These are phyloP conservation scores for Aspiorhynchus laticeps DNA, from an alignment of 2,113 vertebrate genomes.

Conservation along the genomic window DNA sequence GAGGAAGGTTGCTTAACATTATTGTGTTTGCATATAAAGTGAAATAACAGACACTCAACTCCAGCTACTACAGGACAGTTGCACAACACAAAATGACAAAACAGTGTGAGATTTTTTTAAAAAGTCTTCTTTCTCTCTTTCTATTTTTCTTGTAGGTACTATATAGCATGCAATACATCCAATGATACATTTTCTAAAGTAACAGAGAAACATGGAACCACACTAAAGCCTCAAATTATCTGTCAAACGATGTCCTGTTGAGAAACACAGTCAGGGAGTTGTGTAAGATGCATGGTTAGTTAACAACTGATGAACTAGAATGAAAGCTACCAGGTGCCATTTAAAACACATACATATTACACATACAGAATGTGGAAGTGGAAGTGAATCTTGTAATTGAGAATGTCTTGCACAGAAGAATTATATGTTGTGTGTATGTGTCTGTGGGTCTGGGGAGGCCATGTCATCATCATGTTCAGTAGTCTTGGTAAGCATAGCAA, in stretches of 20 bases:
- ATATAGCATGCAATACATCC: background rate
- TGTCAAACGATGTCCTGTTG: background rate
- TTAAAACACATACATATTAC: background rate
- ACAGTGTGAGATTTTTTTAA: background rate
- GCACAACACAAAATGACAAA: slow-evolving; percentile 16
- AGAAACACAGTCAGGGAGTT: background rate
- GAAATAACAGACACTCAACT: background rate
- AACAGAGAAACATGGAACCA: background rate
- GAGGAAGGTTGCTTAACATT: slow-evolving; percentile 9
- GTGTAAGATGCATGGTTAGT: background rate
- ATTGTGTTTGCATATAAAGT: background rate
- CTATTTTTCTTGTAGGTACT: background rate
- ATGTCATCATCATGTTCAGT: slow-evolving; percentile 58
- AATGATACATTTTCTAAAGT: background rate
- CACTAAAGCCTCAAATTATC: background rate
- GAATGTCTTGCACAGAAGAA: slow-evolving; percentile 49
- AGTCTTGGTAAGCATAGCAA: slow-evolving; percentile 63
- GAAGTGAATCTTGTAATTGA: slow-evolving; percentile 45
- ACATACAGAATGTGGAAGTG: slow-evolving; percentile 41
- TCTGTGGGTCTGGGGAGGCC: slow-evolving; percentile 36
- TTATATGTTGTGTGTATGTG: slow-evolving; percentile 20
- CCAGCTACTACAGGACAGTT: slow-evolving; percentile 33
- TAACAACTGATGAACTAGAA: background rate
- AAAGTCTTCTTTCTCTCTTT: background rate
- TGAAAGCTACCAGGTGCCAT: background rate